Conservation (phyloP, 1,140 invertebrate genomes). For the Drosophila orosa region DNA sequence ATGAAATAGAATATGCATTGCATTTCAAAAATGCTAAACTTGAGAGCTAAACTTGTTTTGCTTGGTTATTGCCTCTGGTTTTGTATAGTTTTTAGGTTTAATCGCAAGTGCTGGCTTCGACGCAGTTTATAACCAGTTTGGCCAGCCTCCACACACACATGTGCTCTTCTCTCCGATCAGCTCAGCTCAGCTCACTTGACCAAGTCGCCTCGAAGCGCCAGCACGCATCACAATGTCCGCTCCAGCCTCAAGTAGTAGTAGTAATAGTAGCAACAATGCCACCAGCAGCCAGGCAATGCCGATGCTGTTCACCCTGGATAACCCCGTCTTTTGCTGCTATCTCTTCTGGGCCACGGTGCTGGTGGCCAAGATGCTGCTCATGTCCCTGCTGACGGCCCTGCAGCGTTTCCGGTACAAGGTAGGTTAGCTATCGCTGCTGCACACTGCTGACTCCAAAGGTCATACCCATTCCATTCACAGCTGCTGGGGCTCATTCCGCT, state of each 20-base stretch:
- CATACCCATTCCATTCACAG: conserved; percentile 53
- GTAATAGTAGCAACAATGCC: conserved; percentile 1
- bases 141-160: conserved; percentile 31
- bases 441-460: conserved; percentile 23
- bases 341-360: conserved; percentile 85
- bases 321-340: conserved; percentile 84
- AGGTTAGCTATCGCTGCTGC: conserved; percentile 13
- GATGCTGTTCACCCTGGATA: conserved; percentile 71
- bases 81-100: neutral
- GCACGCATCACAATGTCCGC: conserved; percentile 39
- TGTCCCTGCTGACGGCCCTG: conserved; percentile 85
- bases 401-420: conserved; percentile 85
- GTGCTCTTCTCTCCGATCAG: neutral
- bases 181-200: conserved; percentile 24
- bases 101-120: neutral
- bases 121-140: conserved; percentile 68
- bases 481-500: conserved; percentile 69
- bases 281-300: conserved; percentile 5
- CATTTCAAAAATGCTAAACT: neutral
- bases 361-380: conserved; percentile 85
- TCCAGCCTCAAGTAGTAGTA: too few relatives aligned
- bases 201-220: conserved; percentile 18
- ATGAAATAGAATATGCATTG: conserved; percentile 10
- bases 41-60: conserved; percentile 1
- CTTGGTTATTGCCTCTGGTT: neutral